Evolutionary conservation across 2,888 invertebrate species (phyloP).

Genomic region (Augochlorella aurata): DNA sequence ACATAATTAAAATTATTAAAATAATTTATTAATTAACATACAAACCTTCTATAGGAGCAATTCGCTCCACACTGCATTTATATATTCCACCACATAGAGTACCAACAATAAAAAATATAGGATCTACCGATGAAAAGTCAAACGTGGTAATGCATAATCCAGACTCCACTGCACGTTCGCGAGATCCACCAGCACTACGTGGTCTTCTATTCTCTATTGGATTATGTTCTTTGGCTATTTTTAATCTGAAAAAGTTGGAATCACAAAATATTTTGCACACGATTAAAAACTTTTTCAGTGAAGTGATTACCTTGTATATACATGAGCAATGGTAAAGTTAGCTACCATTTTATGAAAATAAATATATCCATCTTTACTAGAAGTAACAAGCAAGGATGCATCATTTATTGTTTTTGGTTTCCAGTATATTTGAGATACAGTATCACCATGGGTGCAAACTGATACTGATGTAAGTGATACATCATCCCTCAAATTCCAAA

Average conservation of each 20-base stretch:
- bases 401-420: constrained; percentile 72
- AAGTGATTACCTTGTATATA: constrained; percentile 69
- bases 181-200: constrained; percentile 76
- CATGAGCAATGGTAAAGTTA: constrained; percentile 72
- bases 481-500: constrained; percentile 78
- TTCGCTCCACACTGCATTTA: constrained; percentile 75
- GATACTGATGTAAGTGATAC: constrained; percentile 70
- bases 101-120: constrained; percentile 76
- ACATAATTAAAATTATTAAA: not conserved
- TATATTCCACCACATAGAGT: constrained; percentile 79
- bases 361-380: constrained; percentile 78
- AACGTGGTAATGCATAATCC: constrained; percentile 77
- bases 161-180: constrained; percentile 77
- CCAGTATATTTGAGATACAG: constrained; percentile 77
- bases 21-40: not conserved
- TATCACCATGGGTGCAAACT: constrained; percentile 75
- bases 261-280: not conserved
- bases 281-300: not conserved
- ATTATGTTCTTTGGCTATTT: constrained; percentile 78
- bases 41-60: constrained; percentile 71
- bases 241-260: constrained; percentile 67
- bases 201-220: constrained; percentile 78
- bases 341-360: constrained; percentile 73
- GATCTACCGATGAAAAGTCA: constrained; percentile 75
- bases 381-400: constrained; percentile 72